Evolutionary conservation across 2,797 vertebrate species (phyloP).

Genomic region (Thripadectes ignobilis): DNA sequence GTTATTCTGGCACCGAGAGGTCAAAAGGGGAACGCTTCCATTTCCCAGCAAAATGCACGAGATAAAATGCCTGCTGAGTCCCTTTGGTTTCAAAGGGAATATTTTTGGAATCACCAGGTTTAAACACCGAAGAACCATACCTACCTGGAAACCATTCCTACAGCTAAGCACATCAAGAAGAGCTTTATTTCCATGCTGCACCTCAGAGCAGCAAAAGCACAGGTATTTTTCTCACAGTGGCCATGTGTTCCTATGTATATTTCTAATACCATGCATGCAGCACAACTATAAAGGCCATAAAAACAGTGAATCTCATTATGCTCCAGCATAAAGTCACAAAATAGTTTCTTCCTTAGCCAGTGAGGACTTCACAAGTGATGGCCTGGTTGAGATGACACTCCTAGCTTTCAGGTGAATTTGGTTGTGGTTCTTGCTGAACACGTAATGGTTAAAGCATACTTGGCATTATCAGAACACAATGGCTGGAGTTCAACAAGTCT

Average conservation of each 20-base stretch:
- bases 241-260: not conserved
- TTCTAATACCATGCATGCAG: not conserved
- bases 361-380: not conserved
- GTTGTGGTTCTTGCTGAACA: not conserved
- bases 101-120: not conserved
- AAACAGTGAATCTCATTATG: too few species aligned
- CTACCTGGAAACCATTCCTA: not conserved
- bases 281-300: fast-evolving
- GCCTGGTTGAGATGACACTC: not conserved
- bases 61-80: not conserved
- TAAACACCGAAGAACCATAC: not conserved
- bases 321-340: not conserved
- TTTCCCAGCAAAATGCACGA: fast-evolving
- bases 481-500: not conserved
- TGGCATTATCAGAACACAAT: fast-evolving
- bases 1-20: fast-evolving
- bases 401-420: not conserved
- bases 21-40: fast-evolving
- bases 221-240: not conserved
- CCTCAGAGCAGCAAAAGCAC: not conserved
- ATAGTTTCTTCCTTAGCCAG: not conserved
- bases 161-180: not conserved
- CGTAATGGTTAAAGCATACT: fast-evolving
- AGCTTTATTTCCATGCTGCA: not conserved
- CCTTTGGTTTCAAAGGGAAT: not conserved